Conservation (phyloP, 1,140 invertebrate species). For the Rhagoletis zephyria region DNA sequence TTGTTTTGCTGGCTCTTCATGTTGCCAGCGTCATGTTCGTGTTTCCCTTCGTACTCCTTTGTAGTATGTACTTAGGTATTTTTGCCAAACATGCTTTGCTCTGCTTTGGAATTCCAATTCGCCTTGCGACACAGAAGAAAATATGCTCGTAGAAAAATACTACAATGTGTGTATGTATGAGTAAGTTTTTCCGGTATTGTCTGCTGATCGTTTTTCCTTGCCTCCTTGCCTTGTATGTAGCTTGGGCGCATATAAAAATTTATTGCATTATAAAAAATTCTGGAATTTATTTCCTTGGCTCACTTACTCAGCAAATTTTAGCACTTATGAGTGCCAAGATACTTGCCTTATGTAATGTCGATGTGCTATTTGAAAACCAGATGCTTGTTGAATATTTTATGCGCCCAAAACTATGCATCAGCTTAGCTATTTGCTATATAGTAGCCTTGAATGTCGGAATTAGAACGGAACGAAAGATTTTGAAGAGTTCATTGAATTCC, state of each 20-base stretch:
- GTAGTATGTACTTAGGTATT: neutral
- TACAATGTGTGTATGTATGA: too few species aligned
- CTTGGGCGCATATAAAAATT: neutral
- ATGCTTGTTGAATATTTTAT: constrained; percentile 39
- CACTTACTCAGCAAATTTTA: too few species aligned
- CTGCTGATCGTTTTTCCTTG: neutral
- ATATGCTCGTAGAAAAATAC: neutral
- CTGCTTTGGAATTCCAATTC: neutral
- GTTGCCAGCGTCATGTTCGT: neutral
- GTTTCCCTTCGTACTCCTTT: neutral
- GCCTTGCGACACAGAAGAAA: neutral
- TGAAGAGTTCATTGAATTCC: constrained; percentile 37
- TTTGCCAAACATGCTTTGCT: neutral
- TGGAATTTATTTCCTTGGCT: neutral
- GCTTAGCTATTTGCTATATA: neutral
- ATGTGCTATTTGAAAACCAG: neutral
- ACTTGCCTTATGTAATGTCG: neutral
- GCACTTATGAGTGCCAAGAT: neutral
- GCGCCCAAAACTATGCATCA: constrained; percentile 33
- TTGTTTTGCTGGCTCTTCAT: constrained; percentile 4
- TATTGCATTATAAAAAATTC: constrained; percentile 8
- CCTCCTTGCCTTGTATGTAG: neutral
- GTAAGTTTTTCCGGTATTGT: too few species aligned
- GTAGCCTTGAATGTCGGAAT: constrained; percentile 31
- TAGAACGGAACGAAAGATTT: constrained; percentile 28